These are phyloP conservation scores for Resseliella maxima DNA, from an alignment of 2,888 invertebrate genomes.

Conservation along the genomic window DNA sequence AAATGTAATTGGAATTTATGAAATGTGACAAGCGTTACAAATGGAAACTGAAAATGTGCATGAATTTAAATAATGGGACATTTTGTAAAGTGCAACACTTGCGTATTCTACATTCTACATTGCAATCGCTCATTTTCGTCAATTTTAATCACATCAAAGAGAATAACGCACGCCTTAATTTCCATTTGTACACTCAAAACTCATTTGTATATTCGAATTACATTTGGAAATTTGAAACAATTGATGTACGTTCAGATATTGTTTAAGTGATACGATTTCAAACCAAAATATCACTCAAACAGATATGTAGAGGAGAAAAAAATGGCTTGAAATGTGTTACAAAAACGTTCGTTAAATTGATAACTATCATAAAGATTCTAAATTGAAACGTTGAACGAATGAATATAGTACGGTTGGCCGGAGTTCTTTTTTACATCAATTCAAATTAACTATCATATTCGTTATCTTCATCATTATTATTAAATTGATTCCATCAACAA, in stretches of 20 bases:
- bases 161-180: neutral
- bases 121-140: neutral
- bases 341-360: neutral
- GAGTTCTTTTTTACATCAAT: neutral
- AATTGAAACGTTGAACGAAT: neutral
- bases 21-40: constrained; percentile 2
- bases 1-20: constrained; percentile 37
- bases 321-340: neutral
- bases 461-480: neutral
- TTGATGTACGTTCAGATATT: too few relatives aligned
- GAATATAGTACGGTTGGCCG: neutral
- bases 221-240: too few relatives aligned
- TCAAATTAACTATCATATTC: constrained; percentile 22
- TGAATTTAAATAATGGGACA: neutral
- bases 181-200: neutral
- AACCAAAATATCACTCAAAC: too few relatives aligned
- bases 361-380: neutral
- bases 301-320: too few relatives aligned
- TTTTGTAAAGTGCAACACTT: neutral
- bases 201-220: neutral
- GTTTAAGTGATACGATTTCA: too few relatives aligned
- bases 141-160: constrained; percentile 31
- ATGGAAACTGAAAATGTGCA: neutral
- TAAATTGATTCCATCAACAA: neutral
- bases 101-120: neutral